Base-by-base conservation (phyloP, 2,113 vertebrate genomes). In the Syngnathus floridae region DNA sequence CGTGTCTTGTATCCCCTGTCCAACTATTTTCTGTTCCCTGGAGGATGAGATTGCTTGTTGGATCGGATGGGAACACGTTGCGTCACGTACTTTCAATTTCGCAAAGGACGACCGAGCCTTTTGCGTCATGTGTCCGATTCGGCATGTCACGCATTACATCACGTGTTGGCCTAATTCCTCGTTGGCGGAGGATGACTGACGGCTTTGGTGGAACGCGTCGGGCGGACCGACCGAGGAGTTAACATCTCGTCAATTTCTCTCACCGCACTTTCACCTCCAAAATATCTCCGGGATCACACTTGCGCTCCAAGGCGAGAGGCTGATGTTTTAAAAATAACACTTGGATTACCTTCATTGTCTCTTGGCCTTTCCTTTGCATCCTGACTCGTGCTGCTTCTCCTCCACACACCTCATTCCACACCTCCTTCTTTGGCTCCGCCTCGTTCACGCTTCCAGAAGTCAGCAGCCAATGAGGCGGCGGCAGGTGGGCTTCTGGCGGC, bases 401-500 rank as follows among this genome's bases (percentile, higher is more conserved):
- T 55, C 48, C 52, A 65, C 63, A 1, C 26, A 7, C 13, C 26
- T 35, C 17, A 56, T 56, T 56, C 54, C 54, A 56, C 54, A 46
- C 52, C 55, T 52, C 51, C 62, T 21, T 65, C 48, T 38, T 57
- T 58, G 11, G 21, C 66, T n/a, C 26, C 55, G 43, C 19, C 31
- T 21, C 48, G 10, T 37, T 60, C 38, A 14, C 13, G 45, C 22
- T 40, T 67, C 75, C 75, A 74, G 73, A 71, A 58, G 54, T 36
- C 70, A 70, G 75, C 74, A 77, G 3, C 54, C 77, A 16, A 73
- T 51, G 79, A 64, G 57, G 49, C 36, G 35, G 71, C 69, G 60
- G 79, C 77, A 82, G 79, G 73, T 83, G 49, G 64, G 8, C 46
- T 72, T 73, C 70, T 78, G 82, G 77, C 71, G 40, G 21, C 43